Base-by-base conservation (phyloP, 2,888 invertebrate genomes). In the Xanthorhoe designata region DNA sequence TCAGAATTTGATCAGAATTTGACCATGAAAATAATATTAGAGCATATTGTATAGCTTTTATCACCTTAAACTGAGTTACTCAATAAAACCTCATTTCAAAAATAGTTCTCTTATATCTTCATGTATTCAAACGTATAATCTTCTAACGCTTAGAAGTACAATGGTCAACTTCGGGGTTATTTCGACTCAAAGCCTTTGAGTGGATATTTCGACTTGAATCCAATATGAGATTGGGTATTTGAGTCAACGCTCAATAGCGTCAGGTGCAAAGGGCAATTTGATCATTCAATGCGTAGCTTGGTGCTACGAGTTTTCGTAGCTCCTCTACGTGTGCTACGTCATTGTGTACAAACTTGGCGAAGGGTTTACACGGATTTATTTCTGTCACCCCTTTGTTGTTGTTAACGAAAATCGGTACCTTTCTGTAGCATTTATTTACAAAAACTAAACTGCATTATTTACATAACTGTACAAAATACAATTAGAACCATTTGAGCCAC, bases 221-320 rank as follows among this genome's bases (percentile, higher is more conserved):
- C 49, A 35, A 17, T 47, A 17, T 0, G 19, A 15, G 7, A 58
- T 29, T 35, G 29, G 49, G 19, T 59, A 58, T 50, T 50, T 51
- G 51, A 51, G 19, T 35, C 8, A 8, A 42, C 13, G 32, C n/a
- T 58, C 13, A 49, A 50, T 35, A 59, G 58, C 15, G 18, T 38
- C 7, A 57, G 24, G 19, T 58, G 58, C 35, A 19, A 38, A 7
- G 38, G 8, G 58, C n/a, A 18, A 58, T 58, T 35, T 50, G 29
- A 49, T 49, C 49, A 57, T 49, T 57, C 32, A 57, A 57, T 35
- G 32, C 47, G 58, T 51, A 59, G 58, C 47, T 17, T 35, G 19
- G 18, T 24, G 58, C 51, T 59, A 51, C 58, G 58, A 50, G 7
- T n/a, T 64, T 49, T 64, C 64, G 64, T 64, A 64, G 64, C 53